Base-by-base conservation (phyloP, 2,888 invertebrate genomes). In the Mystacides longicornis region DNA sequence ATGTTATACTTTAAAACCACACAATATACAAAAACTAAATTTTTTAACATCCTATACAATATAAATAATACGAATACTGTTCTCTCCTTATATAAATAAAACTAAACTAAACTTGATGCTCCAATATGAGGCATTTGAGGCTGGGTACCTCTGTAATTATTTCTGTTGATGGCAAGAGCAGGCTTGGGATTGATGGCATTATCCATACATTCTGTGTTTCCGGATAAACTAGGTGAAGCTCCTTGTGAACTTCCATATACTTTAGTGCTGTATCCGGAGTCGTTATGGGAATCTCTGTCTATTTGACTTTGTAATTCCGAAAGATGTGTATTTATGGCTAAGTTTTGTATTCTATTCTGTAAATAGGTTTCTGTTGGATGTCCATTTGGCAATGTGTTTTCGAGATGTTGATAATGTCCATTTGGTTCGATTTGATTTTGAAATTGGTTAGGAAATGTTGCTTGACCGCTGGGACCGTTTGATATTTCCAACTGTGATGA, bases 221-320 rank as follows among this genome's bases (percentile, higher is more conserved):
- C 83, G 31, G 85, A 86, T 49, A 87, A 74, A 67, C 85, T 85
- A 2, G 87, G 87, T n/a, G 86, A 86, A 23, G 87, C 85, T 0
- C 87, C 86, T 65, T 87, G 85, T 5, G 86, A 86, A 62, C 87
- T 87, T 0, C 86, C 87, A 62, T 87, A 88, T 63, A 88, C 85
- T 66, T 88, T 86, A 37, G 89, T 89, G 64, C 89, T 89, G 68
- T 91, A 91, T 1, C 91, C 91, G 0, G 90, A 90, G 70, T 92
- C 91, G 62, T 89, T 89, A 67, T 86, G 89, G 0, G 83, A 82
- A 64, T 86, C 86, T 52, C 83, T 70, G 63, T 83, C 83, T 1
- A 77, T 66, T 63, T 78, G 78, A 62, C 75, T 75, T 55, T 77
- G 77, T 0, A 71, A 71, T 57, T 77, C 77, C 1, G 75, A 72